Evolutionary conservation across 2,888 invertebrate species (phyloP).

Genomic region (Apantesis nais): DNA sequence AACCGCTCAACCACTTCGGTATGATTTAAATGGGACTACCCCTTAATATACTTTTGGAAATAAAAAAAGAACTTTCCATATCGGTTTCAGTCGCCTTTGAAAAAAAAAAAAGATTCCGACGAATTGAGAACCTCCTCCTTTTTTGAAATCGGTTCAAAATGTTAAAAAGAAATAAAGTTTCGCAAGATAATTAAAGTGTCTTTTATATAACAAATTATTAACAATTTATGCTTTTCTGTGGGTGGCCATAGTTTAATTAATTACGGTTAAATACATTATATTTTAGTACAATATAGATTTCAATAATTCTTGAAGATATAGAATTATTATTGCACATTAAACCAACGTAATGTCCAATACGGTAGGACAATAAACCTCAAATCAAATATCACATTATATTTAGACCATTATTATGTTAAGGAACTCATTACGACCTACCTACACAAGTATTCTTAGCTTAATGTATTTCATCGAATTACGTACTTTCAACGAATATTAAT

Average conservation of each 20-base stretch:
- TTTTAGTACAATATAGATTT: neutral
- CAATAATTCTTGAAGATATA: neutral
- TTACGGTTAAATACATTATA: neutral
- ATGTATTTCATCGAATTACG: neutral
- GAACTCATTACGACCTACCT: neutral
- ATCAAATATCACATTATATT: slow-evolving; percentile 2
- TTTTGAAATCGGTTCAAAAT: too few species aligned
- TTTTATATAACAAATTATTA: neutral
- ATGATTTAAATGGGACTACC: too few species aligned
- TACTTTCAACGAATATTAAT: neutral
- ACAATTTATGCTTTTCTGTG: neutral
- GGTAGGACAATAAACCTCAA: neutral
- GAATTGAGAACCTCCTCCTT: too few species aligned
- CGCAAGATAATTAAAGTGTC: neutral
- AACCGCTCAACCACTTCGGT: too few species aligned
- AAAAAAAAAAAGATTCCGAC: too few species aligned
- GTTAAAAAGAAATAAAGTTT: neutral
- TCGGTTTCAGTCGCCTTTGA: too few species aligned
- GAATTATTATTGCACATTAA: neutral
- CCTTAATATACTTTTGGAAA: too few species aligned
- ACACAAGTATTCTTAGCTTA: neutral
- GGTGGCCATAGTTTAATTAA: neutral
- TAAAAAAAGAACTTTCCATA: too few species aligned
- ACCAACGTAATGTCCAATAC: neutral
- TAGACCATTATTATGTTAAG: neutral